Evolutionary conservation across 2,888 invertebrate genomes (phyloP).

Genomic region (Spodoptera exigua): DNA sequence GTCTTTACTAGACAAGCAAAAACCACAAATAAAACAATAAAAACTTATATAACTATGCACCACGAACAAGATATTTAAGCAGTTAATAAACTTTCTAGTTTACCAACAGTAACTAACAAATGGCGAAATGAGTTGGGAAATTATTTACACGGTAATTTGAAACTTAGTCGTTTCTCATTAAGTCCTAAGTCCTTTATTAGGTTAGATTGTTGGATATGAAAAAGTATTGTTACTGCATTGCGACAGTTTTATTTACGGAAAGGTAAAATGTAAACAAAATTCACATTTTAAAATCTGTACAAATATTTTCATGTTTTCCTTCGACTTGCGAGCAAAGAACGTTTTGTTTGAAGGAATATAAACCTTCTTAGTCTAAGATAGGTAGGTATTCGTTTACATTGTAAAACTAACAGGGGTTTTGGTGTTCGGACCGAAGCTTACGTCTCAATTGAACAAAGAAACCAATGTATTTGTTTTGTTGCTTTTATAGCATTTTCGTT

Average conservation of each 20-base stretch:
- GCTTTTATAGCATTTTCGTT: no score
- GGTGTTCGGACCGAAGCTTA: no score
- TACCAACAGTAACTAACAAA: constrained; percentile 43
- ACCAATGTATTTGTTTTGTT: no score
- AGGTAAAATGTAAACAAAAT: constrained; percentile 37
- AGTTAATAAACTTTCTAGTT: constrained; percentile 40
- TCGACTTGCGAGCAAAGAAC: constrained; percentile 5
- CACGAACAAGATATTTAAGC: constrained; percentile 39
- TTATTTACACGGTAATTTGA: constrained; percentile 40
- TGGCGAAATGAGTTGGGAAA: constrained; percentile 36
- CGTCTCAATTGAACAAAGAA: no score
- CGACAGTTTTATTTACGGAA: constrained; percentile 46
- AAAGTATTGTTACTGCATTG: constrained; percentile 52
- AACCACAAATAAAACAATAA: constrained; percentile 40
- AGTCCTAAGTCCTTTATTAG: constrained; percentile 31
- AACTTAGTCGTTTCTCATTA: constrained; percentile 38
- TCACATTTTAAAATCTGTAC: constrained; percentile 25
- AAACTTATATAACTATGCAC: constrained; percentile 29
- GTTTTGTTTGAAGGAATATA: constrained; percentile 26
- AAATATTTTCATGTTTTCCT: constrained; percentile 44
- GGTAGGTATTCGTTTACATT: not conserved
- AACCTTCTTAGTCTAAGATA: constrained; percentile 3
- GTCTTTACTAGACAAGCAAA: constrained; percentile 24
- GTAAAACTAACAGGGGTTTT: not conserved
- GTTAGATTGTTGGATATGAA: constrained; percentile 37